Percentiles rank a stretch among this genome's conserved stretches.
Conservation (phyloP, 2,888 invertebrate genomes). For the Andrena hattorfiana region DNA sequence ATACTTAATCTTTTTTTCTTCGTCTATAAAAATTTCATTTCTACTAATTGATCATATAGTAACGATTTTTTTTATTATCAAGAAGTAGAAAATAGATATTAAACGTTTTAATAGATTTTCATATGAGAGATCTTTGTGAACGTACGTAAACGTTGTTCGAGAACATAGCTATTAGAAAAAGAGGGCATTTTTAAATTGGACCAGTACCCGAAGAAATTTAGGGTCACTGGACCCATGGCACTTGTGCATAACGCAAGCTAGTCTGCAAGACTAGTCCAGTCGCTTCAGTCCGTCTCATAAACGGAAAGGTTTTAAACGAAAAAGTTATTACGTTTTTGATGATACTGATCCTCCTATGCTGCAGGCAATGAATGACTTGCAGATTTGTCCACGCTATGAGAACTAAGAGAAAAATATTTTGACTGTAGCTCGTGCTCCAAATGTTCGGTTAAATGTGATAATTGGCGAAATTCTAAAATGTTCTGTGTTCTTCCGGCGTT, state of each 20-base stretch:
- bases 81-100: neutral
- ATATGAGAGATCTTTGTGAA: constrained; percentile 33
- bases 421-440: neutral
- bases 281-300: constrained; percentile 81
- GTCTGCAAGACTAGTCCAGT: constrained; percentile 84
- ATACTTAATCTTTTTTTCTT: constrained; percentile 9
- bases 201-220: constrained; percentile 79
- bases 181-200: constrained; percentile 65
- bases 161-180: neutral
- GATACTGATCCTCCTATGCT: constrained; percentile 45
- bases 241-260: constrained; percentile 85
- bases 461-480: constrained; percentile 51
- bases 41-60: constrained; percentile 1
- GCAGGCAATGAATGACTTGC: constrained; percentile 47
- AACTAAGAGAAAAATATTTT: constrained; percentile 1
- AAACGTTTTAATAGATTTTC: constrained; percentile 45
- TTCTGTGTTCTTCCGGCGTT: constrained; percentile 42
- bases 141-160: constrained; percentile 32
- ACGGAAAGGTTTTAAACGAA: constrained; percentile 70
- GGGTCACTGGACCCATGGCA: constrained; percentile 83
- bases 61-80: constrained; percentile 2
- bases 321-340: constrained; percentile 54
- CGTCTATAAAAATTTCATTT: neutral
- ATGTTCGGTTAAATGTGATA: constrained; percentile 24
- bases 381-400: constrained; percentile 12